A percentile compares a stretch with the other conserved stretches of the same genome.
phyloP scores from a whole-genome alignment of 1,140 invertebrate genomes.

The Tetranychus urticae region DNA sequence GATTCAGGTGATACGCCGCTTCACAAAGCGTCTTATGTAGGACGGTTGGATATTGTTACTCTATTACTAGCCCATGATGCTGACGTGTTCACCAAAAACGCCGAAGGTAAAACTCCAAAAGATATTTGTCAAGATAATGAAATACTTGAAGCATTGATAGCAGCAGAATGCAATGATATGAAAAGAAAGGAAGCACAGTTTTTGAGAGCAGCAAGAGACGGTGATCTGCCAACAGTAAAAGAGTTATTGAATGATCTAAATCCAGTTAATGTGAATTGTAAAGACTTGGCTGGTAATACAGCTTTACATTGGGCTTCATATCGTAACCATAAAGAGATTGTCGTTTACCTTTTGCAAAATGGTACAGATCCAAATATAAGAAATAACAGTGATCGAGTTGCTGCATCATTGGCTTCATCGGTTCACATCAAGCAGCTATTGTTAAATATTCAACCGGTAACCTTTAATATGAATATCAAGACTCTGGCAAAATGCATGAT shows the following conservation, averaged over 20 bases:
- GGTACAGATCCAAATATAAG: conserved; percentile 23
- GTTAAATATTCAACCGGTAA: conserved; percentile 29
- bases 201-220: conserved; percentile 32
- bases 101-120: conserved; percentile 31
- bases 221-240: conserved; percentile 29
- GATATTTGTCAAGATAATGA: conserved; percentile 30
- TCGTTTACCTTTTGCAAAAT: conserved; percentile 36
- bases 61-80: conserved; percentile 23
- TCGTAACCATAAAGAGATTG: conserved; percentile 35
- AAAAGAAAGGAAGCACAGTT: conserved; percentile 25
- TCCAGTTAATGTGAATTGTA: conserved; percentile 7
- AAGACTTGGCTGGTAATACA: conserved; percentile 34
- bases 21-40: conserved; percentile 27
- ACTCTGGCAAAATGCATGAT: conserved; percentile 20
- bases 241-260: conserved; percentile 11
- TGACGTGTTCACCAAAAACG: conserved; percentile 29
- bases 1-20: conserved; percentile 20
- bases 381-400: conserved; percentile 29
- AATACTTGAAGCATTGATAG: conserved; percentile 29
- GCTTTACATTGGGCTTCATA: conserved; percentile 40
- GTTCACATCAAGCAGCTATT: conserved; percentile 35
- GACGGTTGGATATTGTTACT: conserved; percentile 21
- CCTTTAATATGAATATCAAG: conserved; percentile 23
- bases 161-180: conserved; percentile 31
- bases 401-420: conserved; percentile 32